Percentiles rank a stretch among this genome's conserved stretches.
phyloP scores from a whole-genome alignment of 92 coral and sea anemone genomes.

The Epizoanthus scotinus region DNA sequence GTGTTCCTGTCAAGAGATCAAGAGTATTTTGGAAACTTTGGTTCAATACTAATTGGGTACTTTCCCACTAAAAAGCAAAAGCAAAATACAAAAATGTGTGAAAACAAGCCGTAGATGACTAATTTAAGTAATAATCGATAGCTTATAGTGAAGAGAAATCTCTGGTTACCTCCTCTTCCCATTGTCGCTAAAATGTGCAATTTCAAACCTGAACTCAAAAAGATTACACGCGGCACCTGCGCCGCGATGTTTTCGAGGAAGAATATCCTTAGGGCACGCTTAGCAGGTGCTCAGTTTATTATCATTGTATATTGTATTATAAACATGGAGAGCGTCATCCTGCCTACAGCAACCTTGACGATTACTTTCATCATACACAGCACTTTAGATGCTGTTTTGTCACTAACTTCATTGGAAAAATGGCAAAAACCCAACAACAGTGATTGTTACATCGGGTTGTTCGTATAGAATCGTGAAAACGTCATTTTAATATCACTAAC shows the following conservation, averaged over 20 bases:
- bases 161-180: background rate
- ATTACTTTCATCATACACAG: too few relatives aligned
- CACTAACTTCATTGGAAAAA: too few relatives aligned
- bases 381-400: too few relatives aligned
- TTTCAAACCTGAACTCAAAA: background rate
- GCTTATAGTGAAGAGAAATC: conserved; percentile 1
- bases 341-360: too few relatives aligned
- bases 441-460: too few relatives aligned
- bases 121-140: background rate
- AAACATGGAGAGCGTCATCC: too few relatives aligned
- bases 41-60: background rate
- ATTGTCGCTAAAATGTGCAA: background rate
- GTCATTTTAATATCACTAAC: too few relatives aligned
- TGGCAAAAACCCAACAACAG: too few relatives aligned
- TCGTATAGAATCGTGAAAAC: too few relatives aligned
- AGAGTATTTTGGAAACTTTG: background rate
- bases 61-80: background rate
- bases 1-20: conserved; percentile 5
- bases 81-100: background rate
- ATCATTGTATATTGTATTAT: background rate
- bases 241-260: background rate
- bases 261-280: background rate
- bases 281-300: background rate
- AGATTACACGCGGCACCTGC: background rate
- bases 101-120: background rate